phyloP scores from a whole-genome alignment of 2,797 vertebrate genomes.

The Scolopax rusticola region DNA sequence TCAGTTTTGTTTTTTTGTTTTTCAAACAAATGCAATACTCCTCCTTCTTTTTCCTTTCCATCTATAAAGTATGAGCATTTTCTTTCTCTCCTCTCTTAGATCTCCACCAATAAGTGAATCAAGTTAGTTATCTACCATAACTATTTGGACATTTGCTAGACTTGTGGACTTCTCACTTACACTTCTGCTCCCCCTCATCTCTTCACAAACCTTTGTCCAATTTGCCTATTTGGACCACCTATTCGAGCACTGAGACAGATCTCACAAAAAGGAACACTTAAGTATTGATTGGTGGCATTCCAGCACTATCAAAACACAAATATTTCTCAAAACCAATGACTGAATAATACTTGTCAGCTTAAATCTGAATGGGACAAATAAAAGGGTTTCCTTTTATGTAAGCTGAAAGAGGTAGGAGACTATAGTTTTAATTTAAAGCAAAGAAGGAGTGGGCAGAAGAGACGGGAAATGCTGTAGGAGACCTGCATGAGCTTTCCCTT shows the following conservation, averaged over 20 bases:
- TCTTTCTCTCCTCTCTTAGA: background rate
- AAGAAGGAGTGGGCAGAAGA: background rate
- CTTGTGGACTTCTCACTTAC: background rate
- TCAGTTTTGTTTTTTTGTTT: background rate
- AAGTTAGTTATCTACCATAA: background rate
- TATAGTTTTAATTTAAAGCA: background rate
- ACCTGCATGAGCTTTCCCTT: background rate
- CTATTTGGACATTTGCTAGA: background rate
- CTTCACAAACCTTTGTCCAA: background rate
- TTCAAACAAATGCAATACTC: background rate
- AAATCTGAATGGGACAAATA: background rate
- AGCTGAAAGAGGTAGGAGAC: background rate
- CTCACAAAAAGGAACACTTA: background rate
- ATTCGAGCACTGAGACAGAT: rapidly evolving
- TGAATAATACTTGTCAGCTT: background rate
- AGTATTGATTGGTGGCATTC: background rate
- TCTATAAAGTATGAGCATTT: background rate
- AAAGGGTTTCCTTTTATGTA: background rate
- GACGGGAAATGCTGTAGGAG: background rate
- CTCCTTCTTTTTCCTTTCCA: background rate
- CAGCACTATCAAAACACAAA: background rate
- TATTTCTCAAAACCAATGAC: background rate
- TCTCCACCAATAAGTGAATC: background rate
- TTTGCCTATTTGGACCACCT: background rate
- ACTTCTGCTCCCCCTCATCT: background rate